Conservation (phyloP, 1,140 invertebrate genomes). For the Cherax destructor region DNA sequence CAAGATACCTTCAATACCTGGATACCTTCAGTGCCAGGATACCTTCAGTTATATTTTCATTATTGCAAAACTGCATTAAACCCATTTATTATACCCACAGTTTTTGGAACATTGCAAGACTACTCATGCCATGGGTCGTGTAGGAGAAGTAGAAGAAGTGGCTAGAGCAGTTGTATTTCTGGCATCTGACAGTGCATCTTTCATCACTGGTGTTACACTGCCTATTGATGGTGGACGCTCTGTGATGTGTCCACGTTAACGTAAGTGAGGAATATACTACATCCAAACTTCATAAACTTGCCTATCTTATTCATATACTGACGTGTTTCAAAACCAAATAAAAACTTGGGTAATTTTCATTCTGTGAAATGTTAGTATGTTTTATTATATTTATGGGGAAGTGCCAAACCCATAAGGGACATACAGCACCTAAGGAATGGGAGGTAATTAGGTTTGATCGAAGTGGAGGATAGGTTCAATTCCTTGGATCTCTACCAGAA, state of each 20-base stretch:
- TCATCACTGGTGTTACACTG: slow-evolving; percentile 87
- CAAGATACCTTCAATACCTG: background rate
- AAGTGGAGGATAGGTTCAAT: too few relatives aligned
- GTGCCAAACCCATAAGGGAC: too few relatives aligned
- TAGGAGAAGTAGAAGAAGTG: slow-evolving; percentile 85
- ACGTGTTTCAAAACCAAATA: too few relatives aligned
- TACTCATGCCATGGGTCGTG: slow-evolving; percentile 87
- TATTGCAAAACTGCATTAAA: background rate
- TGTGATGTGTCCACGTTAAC: slow-evolving; percentile 73
- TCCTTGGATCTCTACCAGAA: too few relatives aligned
- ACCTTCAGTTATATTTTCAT: background rate
- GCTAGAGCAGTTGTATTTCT: slow-evolving; percentile 89
- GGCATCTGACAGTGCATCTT: slow-evolving; percentile 85
- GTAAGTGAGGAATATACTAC: too few relatives aligned
- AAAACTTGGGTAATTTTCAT: too few relatives aligned
- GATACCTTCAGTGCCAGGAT: background rate
- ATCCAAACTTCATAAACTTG: too few relatives aligned
- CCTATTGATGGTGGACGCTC: slow-evolving; percentile 89
- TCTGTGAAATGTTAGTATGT: too few relatives aligned
- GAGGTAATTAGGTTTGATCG: too few relatives aligned
- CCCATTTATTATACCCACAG: slow-evolving; percentile 70
- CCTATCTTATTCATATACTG: too few relatives aligned
- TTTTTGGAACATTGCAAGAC: slow-evolving; percentile 85
- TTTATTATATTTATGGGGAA: too few relatives aligned
- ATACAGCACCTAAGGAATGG: too few relatives aligned